Evolutionary conservation across 2,888 invertebrate species (phyloP).

Genomic region (Esperia sulphurella): DNA sequence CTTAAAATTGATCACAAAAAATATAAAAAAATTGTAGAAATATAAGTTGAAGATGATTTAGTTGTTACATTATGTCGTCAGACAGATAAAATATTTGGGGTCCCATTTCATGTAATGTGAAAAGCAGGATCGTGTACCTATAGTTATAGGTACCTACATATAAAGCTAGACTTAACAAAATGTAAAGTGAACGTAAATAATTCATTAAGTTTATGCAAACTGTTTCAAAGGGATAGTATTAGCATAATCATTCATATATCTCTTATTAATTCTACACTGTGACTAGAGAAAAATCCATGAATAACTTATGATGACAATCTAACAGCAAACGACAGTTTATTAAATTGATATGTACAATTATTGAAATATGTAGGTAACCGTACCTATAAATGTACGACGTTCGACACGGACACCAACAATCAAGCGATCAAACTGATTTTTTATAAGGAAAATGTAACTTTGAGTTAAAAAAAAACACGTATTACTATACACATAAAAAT

Average conservation of each 20-base stretch:
- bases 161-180: neutral
- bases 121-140: no score
- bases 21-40: neutral
- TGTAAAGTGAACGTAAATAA: no score
- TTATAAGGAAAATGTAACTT: constrained; percentile 22
- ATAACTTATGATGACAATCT: constrained; percentile 26
- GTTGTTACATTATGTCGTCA: neutral
- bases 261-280: constrained; percentile 27
- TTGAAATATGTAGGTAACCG: neutral
- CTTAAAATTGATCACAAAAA: neutral
- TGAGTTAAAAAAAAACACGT: constrained; percentile 31
- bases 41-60: neutral
- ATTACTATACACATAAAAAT: neutral
- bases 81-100: no score
- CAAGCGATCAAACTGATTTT: no score
- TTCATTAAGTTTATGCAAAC: no score
- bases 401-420: constrained; percentile 17
- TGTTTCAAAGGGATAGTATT: no score
- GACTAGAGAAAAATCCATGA: constrained; percentile 40
- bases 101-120: no score
- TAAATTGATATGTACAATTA: constrained; percentile 49
- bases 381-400: neutral
- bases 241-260: constrained; percentile 15
- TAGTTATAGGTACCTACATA: neutral
- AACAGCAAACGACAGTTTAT: constrained; percentile 20